Base-by-base conservation (phyloP, 2,113 vertebrate species). In the Caloenas nicobarica region DNA sequence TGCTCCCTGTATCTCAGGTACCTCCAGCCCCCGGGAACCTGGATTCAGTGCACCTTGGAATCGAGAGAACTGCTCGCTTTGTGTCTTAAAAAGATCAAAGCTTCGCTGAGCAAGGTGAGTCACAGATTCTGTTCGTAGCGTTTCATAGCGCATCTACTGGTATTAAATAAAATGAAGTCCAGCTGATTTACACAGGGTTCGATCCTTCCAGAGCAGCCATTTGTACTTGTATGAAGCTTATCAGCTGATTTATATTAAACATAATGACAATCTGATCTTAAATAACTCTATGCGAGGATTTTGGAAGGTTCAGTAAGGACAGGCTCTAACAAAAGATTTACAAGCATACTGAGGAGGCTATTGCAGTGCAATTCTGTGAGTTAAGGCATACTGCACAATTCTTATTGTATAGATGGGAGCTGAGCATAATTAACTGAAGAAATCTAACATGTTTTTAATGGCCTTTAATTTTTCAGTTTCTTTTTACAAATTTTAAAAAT, bases 81-180 rank as follows among this genome's bases (percentile, higher is more conserved):
- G 82, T 99, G 99, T 83, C 98, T 99, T 78, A 99, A 99, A 97
- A 99, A 99, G 96, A 97, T 99, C 17, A 99, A 99, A 96, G 96
- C 98, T 36, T 97, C 98, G 0, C 92, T 98, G 87, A 98, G 96
- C 96, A 98, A 97, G 98, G 98, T 98, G 93, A 88, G 98, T 81
- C 24, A 51, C 40, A 40, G 29, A 28, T 58, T 44, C 34, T 86
- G 1, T 6, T 23, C 13, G 13, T 21, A 4, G 38, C 38, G 38
- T 82, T 68, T 22, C 48, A 1, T 38, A 42, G 44, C 3, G 0
- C 24, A 11, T 40, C 44, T 83, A 0, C 34, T 36, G 50, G 36
- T n/a, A 26, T 33, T 36, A 7, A 57, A 4, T 74, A 11, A 77
- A 86, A 16, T 31, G 11, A 60, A 42, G 24, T 29, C 34, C n/a